Percentiles rank a stretch among this genome's conserved stretches.
These are phyloP conservation scores for Hyaena hyaena DNA, from an alignment of 2,113 vertebrate genomes.

Conservation along the genomic window DNA sequence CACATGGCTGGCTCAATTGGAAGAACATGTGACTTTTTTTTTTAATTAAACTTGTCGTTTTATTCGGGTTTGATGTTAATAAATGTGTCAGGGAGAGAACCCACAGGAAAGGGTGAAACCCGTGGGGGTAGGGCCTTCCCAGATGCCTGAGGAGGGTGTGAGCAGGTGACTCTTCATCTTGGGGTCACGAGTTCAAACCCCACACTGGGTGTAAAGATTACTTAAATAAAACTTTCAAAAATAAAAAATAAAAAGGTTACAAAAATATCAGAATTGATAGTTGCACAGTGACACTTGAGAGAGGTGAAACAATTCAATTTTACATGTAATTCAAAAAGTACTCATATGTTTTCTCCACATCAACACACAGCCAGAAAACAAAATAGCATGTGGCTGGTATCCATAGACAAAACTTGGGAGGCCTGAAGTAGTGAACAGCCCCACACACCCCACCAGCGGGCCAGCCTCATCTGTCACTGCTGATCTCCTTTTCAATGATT, in stretches of 20 bases:
- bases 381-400: slow-evolving; percentile 3
- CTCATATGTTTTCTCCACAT: background rate
- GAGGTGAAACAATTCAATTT: slow-evolving; percentile 51
- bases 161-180: too few species aligned
- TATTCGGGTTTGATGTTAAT: slow-evolving; percentile 84
- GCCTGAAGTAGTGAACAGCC: background rate
- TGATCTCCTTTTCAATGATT: background rate
- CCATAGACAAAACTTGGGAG: background rate
- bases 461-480: slow-evolving; percentile 15
- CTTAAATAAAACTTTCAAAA: too few species aligned
- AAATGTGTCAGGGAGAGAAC: slow-evolving; percentile 81
- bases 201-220: too few species aligned
- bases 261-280: slow-evolving; percentile 48
- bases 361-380: slow-evolving; percentile 46
- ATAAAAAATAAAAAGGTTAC: background rate
- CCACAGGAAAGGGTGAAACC: slow-evolving; percentile 76
- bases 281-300: background rate
- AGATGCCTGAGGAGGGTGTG: slow-evolving; percentile 72
- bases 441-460: background rate
- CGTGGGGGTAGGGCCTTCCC: slow-evolving; percentile 71
- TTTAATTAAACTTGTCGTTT: slow-evolving; percentile 82
- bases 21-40: too few species aligned
- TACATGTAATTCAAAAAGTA: slow-evolving; percentile 63
- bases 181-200: too few species aligned
- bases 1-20: too few species aligned